Percentiles rank a stretch among this genome's conserved stretches.
Evolutionary conservation across 1,140 invertebrate species (phyloP).

Genomic region (Rhysida immarginata): DNA sequence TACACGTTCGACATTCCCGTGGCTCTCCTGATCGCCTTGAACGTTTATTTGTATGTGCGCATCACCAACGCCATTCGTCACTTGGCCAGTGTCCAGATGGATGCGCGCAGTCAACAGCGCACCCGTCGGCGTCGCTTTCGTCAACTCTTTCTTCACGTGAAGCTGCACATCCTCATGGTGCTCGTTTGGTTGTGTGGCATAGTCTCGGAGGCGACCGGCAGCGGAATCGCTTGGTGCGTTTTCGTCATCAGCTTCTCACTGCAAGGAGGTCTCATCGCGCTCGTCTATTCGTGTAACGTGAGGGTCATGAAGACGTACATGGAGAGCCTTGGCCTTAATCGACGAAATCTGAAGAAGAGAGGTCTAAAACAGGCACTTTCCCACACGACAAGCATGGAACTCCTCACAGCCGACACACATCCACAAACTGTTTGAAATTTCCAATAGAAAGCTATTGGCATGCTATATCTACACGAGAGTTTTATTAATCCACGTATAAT

Average conservation of each 20-base stretch:
- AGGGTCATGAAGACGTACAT: slow-evolving; percentile 38
- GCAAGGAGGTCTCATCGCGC: slow-evolving; percentile 42
- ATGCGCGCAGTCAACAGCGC: slow-evolving; percentile 13
- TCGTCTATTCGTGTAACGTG: slow-evolving; percentile 48
- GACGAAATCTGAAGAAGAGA: neutral
- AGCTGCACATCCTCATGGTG: slow-evolving; percentile 34
- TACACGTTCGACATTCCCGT: slow-evolving; percentile 32
- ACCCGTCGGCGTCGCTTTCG: slow-evolving; percentile 23
- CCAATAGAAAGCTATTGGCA: too few relatives aligned
- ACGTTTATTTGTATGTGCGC: neutral
- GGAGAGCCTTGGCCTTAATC: neutral
- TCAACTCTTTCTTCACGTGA: slow-evolving; percentile 42
- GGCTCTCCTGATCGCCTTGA: slow-evolving; percentile 8
- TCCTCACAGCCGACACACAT: neutral
- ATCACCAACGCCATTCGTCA: slow-evolving; percentile 34
- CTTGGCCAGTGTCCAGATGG: slow-evolving; percentile 15
- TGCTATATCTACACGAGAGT: too few relatives aligned
- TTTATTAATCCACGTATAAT: too few relatives aligned
- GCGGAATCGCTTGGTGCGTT: slow-evolving; percentile 25
- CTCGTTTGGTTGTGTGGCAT: slow-evolving; percentile 17
- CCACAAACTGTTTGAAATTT: neutral
- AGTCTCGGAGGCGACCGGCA: slow-evolving; percentile 23
- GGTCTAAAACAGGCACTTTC: neutral
- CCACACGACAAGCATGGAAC: neutral
- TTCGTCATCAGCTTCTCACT: slow-evolving; percentile 34